A percentile compares a stretch with the other conserved stretches of the same genome.
These are phyloP conservation scores for Kryptolebias ocellatus DNA, from an alignment of 2,797 vertebrate species.

Conservation along the genomic window DNA sequence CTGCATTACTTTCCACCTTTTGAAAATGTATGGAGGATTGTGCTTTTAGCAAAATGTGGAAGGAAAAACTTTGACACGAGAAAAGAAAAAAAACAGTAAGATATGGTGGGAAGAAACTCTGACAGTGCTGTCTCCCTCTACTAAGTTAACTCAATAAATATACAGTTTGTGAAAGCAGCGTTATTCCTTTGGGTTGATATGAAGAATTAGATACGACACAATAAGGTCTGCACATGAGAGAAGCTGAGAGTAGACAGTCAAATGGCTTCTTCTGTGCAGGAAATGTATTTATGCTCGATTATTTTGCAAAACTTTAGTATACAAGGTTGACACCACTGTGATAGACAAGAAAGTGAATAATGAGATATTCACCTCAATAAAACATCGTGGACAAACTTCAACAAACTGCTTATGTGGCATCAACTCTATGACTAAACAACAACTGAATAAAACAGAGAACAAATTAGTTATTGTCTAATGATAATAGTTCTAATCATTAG, in stretches of 20 bases:
- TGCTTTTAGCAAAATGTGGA: slow-evolving; percentile 16
- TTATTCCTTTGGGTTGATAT: slow-evolving; percentile 22
- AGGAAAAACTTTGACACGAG: slow-evolving; percentile 22
- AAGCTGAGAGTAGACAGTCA: slow-evolving; percentile 2
- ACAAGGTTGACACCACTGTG: not conserved
- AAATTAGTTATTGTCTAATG: too few relatives aligned
- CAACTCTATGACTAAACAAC: too few relatives aligned
- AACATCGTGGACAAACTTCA: too few relatives aligned
- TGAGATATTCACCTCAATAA: too few relatives aligned
- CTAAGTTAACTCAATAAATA: slow-evolving; percentile 31
- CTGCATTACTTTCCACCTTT: not conserved
- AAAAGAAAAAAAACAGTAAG: slow-evolving; percentile 4
- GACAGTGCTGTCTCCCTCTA: slow-evolving; percentile 20
- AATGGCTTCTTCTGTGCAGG: not conserved
- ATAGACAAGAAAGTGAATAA: not conserved
- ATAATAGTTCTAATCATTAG: too few relatives aligned
- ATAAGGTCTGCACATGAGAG: not conserved
- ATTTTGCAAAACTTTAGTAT: not conserved
- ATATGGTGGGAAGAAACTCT: slow-evolving; percentile 27
- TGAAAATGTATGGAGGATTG: slow-evolving; percentile 29
- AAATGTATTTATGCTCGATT: not conserved
- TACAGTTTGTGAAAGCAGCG: slow-evolving; percentile 5
- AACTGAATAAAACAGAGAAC: too few relatives aligned
- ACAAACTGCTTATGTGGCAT: too few relatives aligned
- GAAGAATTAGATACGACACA: slow-evolving; percentile 14